Base-by-base conservation (phyloP, 2,888 invertebrate species). In the Chloroclysta siterata region DNA sequence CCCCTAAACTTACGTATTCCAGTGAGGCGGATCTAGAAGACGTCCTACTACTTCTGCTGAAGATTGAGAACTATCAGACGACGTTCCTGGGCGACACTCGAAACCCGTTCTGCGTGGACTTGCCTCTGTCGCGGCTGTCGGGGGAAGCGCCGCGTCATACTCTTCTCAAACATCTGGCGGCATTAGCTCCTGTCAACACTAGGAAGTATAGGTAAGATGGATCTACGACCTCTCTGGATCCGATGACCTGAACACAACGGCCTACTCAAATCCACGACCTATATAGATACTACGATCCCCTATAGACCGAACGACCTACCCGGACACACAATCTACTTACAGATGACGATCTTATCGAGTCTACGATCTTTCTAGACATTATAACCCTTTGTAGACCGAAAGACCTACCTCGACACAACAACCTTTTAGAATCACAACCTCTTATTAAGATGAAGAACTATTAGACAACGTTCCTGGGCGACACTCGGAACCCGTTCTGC, bases 21-120 rank as follows among this genome's bases (percentile, higher is more conserved):
- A 96, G 96, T 76, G 96, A 96, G 82, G 94, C 94, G 48, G 96
- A 96, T 81, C 85, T 96, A 53, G 96, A 96, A 76, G 96, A 96
- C 81, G 94, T 96, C 33, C 84, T 96, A 14, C 94, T 95, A 11
- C 84, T 94, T 5, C 93, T 95, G 65, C 94, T 95, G 22, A 90
- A 89, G 65, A 88, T 93, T 73, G 94, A 95, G 82, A 93, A 94
- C 76, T 94, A 94, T 79, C 92, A 93, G 68, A 94, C 94, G 28
- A 91, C 94, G 64, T 95, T 95, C 83, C 87, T 95, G 54, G 94
- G 95, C 0, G 94, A 94, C 76, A 83, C 89, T 10, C 92, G 94
- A 52, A 83, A 79, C 76, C 77, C 81, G 53, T 84, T 87, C 77
- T 90, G 90, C 68, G 87, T 93, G 71, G 93, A 93, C 84, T 76